Evolutionary conservation across 1,140 invertebrate genomes (phyloP).

Genomic region (Leptoteleia sp.): DNA sequence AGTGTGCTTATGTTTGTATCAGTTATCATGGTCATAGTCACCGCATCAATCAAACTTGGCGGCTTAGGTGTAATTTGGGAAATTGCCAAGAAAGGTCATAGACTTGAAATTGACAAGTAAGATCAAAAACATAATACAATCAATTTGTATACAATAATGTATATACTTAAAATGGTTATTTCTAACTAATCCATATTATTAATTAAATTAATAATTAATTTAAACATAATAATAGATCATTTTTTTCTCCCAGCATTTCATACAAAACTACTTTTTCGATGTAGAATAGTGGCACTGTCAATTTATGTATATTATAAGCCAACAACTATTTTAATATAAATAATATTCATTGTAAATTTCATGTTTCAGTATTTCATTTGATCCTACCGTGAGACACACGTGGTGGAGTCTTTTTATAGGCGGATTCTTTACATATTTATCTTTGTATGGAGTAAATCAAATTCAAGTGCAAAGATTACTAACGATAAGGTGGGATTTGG

Average conservation of each 20-base stretch:
- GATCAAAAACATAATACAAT: constrained; percentile 41
- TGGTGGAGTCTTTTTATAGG: constrained; percentile 89
- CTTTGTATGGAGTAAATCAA: constrained; percentile 92
- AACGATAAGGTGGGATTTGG: constrained; percentile 70
- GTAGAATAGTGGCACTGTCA: no score
- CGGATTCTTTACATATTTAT: constrained; percentile 89
- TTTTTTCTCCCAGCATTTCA: not conserved
- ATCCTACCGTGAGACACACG: constrained; percentile 88
- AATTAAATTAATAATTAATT: no score
- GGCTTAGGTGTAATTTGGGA: constrained; percentile 85
- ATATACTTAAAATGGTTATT: no score
- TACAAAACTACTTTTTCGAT: no score
- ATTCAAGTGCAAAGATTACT: constrained; percentile 76
- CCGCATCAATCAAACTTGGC: constrained; percentile 85
- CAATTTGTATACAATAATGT: no score
- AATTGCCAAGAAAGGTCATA: constrained; percentile 84
- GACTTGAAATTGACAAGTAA: constrained; percentile 88
- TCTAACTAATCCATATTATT: no score
- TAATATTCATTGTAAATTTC: no score
- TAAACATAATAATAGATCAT: not conserved
- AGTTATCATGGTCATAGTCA: constrained; percentile 88
- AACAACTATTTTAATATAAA: no score
- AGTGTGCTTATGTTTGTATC: constrained; percentile 88
- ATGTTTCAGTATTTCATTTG: constrained; percentile 82
- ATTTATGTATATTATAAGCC: no score